Conservation (phyloP, 2,113 vertebrate species). For the Paradisaea rubra region DNA sequence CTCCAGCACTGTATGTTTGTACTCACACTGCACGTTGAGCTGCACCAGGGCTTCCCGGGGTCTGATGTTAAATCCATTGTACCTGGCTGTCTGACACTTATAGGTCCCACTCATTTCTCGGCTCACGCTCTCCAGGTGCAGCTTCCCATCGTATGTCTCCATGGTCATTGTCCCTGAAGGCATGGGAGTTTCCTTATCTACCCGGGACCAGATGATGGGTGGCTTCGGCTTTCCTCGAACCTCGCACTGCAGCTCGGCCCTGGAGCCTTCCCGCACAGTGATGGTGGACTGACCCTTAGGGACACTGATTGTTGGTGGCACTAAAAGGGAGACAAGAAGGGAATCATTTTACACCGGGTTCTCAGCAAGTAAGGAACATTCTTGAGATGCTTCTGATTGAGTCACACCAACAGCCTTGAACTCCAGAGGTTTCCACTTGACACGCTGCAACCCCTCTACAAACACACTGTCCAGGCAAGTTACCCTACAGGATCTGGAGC, state of each 20-base stretch:
- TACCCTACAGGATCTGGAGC: not conserved
- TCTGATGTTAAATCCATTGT: constrained; percentile 96
- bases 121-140: constrained; percentile 81
- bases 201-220: constrained; percentile 89
- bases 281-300: constrained; percentile 82
- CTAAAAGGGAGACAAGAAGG: constrained; percentile 58
- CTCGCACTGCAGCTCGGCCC: constrained; percentile 85
- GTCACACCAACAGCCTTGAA: not conserved
- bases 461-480: not conserved
- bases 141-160: constrained; percentile 86
- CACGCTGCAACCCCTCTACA: accelerated
- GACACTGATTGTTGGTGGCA: constrained; percentile 86
- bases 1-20: not conserved
- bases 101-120: constrained; percentile 90
- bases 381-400: not conserved
- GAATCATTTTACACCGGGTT: not conserved
- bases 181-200: constrained; percentile 88
- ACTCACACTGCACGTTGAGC: constrained; percentile 95
- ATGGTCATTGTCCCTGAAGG: constrained; percentile 74
- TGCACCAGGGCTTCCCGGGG: constrained; percentile 87
- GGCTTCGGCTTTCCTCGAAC: constrained; percentile 92
- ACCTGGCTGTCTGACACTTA: constrained; percentile 93
- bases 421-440: not conserved
- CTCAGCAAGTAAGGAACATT: not conserved
- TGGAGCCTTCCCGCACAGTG: constrained; percentile 84